phyloP scores from a whole-genome alignment of 2,113 vertebrate genomes.

The Recurvirostra avosetta region DNA sequence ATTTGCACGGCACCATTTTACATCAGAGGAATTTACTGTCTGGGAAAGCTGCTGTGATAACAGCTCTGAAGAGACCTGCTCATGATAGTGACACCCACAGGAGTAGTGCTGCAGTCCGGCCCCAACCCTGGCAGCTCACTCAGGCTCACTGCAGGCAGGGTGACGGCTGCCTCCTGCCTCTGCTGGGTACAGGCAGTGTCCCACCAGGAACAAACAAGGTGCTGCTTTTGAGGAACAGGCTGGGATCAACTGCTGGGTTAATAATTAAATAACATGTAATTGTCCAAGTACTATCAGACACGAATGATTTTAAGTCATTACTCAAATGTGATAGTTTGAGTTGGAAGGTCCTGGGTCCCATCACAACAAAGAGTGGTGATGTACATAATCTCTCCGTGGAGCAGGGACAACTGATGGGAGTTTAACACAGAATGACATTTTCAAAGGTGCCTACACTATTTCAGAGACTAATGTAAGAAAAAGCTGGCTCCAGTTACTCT shows the following conservation, averaged over 20 bases:
- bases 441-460: background rate
- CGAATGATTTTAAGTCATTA: background rate
- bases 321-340: background rate
- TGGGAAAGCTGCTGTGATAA: background rate
- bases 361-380: background rate
- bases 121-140: background rate
- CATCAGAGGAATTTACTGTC: background rate
- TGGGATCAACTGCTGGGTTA: background rate
- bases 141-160: background rate
- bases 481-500: background rate
- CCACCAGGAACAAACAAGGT: background rate
- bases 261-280: background rate
- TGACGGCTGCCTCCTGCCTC: background rate
- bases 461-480: background rate
- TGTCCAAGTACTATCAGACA: background rate
- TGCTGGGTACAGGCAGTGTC: background rate
- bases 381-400: background rate
- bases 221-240: background rate
- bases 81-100: background rate
- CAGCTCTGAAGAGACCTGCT: background rate
- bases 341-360: background rate
- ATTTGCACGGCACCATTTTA: background rate
- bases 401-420: background rate
- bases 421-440: background rate
- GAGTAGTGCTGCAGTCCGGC: rapidly evolving